Base-by-base conservation (phyloP, 2,888 invertebrate species). In the Choreutis nemorana region DNA sequence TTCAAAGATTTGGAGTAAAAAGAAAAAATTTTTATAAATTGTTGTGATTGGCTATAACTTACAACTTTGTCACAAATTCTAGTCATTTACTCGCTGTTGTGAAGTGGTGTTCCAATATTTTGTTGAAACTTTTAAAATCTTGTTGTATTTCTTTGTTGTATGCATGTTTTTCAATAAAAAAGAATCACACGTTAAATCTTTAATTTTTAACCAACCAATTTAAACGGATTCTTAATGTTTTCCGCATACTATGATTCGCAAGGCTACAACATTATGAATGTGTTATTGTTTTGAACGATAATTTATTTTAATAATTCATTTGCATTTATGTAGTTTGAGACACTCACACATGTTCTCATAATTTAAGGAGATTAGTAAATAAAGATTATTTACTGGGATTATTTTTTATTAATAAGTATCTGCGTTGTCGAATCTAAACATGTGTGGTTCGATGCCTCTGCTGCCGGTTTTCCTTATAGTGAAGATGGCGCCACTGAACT, bases 71-170 rank as follows among this genome's bases (percentile, higher is more conserved):
- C 33, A 39, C 29, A 37, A 38, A 33, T 41, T 56, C 58, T 66
- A 64, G 55, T 64, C 53, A 50, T 53, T 47, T 56, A 43, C 32
- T 57, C 40, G 63, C 55, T 72, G 65, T 72, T 64, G 66, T 73
- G 48, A 39, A 39, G 67, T 71, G 58, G 50, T 37, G 45, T 70
- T 67, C 48, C 50, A 60, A 59, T 58, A 41, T 50, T 48, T 59
- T 58, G 40, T 50, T 49, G 54, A 51, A 41, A 42, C 50, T 51
- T 64, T 65, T 45, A 52, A 48, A 48, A 51, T 62, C 63, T 67
- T 71, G 70, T 72, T 75, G 55, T 44, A 55, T 58, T 49, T 53
- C 61, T 58, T 65, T 63, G 68, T 68, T 71, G 64, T 75, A 64
- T 59, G 58, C 55, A 55, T 65, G 63, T 67, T 58, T 60, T 63